Evolutionary conservation across 1,140 invertebrate species (phyloP).

Genomic region (Piezodorus guildinii): DNA sequence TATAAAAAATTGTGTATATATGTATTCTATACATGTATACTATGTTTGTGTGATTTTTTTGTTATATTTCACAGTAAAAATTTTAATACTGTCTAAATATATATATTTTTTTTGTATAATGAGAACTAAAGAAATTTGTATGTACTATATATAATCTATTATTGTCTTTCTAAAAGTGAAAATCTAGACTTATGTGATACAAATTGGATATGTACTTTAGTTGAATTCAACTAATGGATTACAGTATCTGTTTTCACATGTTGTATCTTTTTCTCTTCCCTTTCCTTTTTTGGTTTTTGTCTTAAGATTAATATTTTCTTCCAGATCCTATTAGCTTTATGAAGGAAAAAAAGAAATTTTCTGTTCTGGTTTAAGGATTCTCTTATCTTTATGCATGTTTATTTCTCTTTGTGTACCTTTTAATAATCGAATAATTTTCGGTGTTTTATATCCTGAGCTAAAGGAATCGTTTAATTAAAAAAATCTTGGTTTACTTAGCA

Average conservation of each 20-base stretch:
- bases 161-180: conserved; percentile 21
- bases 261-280: neutral
- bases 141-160: conserved; percentile 12
- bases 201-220: conserved; percentile 13
- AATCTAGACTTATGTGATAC: conserved; percentile 12
- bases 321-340: too few species aligned
- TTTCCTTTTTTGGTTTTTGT: neutral
- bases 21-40: conserved; percentile 8
- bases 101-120: conserved; percentile 19
- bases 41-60: conserved; percentile 10
- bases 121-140: conserved; percentile 9
- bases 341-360: too few species aligned
- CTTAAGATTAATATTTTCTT: too few species aligned
- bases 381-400: too few species aligned
- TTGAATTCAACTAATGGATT: conserved; percentile 16
- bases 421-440: too few species aligned
- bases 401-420: too few species aligned
- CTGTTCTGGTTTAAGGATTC: too few species aligned
- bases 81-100: conserved; percentile 16
- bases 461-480: too few species aligned
- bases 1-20: conserved; percentile 1
- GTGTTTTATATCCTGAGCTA: too few species aligned
- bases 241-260: conserved; percentile 8
- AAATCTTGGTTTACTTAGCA: too few species aligned
- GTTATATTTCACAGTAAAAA: conserved; percentile 9